Percentiles rank a stretch among this genome's conserved stretches.
Conservation (phyloP, 2,113 vertebrate species). For the Alectura lathami region DNA sequence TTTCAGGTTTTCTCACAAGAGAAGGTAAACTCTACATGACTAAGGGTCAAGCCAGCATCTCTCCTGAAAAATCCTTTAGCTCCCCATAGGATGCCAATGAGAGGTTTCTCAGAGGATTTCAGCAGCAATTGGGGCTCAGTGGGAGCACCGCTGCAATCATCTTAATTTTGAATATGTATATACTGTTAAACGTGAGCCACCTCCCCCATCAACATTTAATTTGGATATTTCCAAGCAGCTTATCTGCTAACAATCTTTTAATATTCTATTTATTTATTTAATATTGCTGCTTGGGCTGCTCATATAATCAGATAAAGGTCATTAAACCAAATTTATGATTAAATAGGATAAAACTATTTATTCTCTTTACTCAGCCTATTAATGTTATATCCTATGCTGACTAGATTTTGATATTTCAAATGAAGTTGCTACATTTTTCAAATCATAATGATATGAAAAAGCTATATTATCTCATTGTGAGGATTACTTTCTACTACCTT, state of each 20-base stretch:
- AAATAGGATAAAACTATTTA: constrained; percentile 81
- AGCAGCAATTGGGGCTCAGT: constrained; percentile 26
- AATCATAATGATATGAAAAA: constrained; percentile 75
- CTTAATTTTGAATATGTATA: constrained; percentile 76
- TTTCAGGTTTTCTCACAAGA: not conserved
- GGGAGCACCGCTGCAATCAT: constrained; percentile 48
- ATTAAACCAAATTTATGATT: constrained; percentile 84
- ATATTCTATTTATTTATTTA: constrained; percentile 83
- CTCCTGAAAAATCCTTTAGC: not conserved
- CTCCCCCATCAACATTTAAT: constrained; percentile 68
- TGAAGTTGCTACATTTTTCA: constrained; percentile 71
- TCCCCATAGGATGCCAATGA: not conserved
- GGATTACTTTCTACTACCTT: constrained; percentile 74
- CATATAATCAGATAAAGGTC: constrained; percentile 82
- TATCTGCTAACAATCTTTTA: constrained; percentile 79
- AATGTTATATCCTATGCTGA: constrained; percentile 75
- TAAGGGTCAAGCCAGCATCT: not conserved
- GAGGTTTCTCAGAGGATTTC: not conserved
- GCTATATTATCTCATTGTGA: constrained; percentile 76
- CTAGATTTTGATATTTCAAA: constrained; percentile 72
- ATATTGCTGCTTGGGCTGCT: constrained; percentile 74
- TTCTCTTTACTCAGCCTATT: constrained; percentile 76
- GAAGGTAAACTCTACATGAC: not conserved
- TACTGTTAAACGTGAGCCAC: constrained; percentile 51
- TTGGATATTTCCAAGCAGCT: constrained; percentile 79